Base-by-base conservation (phyloP, 2,113 vertebrate species). In the Pterophyllum scalare region DNA sequence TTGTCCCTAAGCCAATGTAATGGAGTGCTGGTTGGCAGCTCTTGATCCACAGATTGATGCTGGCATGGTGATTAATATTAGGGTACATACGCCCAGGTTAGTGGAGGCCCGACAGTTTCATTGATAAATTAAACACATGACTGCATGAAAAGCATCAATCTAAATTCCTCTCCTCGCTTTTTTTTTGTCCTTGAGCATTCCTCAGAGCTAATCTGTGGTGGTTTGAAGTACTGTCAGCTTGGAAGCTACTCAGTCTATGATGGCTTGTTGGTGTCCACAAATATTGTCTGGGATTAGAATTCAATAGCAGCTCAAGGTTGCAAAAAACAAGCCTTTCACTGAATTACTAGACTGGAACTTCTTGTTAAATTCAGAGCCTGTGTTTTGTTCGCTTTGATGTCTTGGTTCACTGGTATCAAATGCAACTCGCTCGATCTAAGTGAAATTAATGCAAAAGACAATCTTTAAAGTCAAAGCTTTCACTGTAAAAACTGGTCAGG, bases 61-160 rank as follows among this genome's bases (percentile, higher is more conserved):
- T 35, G 85, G 59, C 43, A 82, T 77, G 82, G 93, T 95, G 93
- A 95, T 94, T 87, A 92, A 95, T 94, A 93, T 90, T 79, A 82
- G 78, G 74, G 61, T 82, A 88, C 85, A 88, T 77, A 87, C 79
- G 85, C 90, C 91, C 93, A 93, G 84, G 91, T 94, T 93, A 93
- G 91, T 91, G 82, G 82, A 89, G 83, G 74, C 84, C 84, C 89
- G 92, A 92, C 93, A 94, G 92, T 80, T 93, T 94, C 93, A 95
- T 93, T 94, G 95, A 95, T 92, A 91, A 94, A 95, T 96, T 92
- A 93, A 94, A 93, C 80, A 88, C 86, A 88, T 78, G 88, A 87
- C 79, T 60, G 77, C 88, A 87, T 89, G 88, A 92, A 94, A 93
- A 79, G 80, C 92, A 94, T 94, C 88, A 94, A 93, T 95, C 92